Percentiles rank a stretch among this genome's conserved stretches.
Evolutionary conservation across 2,113 vertebrate species (phyloP).

Genomic region (Bungarus multicinctus): DNA sequence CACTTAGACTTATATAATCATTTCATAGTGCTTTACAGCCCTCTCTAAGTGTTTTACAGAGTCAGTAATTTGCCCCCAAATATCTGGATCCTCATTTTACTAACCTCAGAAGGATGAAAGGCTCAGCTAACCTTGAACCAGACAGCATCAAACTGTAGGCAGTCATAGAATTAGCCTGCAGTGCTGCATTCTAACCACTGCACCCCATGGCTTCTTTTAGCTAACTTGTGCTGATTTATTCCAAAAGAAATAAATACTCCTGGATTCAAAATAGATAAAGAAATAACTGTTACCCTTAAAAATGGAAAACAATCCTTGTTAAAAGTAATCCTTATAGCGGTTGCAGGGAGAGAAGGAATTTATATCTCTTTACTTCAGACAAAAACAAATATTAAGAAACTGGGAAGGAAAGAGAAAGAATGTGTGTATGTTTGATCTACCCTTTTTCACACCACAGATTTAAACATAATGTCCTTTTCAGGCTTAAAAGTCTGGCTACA

Average conservation of each 20-base stretch:
- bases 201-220: neutral
- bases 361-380: neutral
- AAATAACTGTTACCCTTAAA: neutral
- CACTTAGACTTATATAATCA: neutral
- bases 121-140: too few species aligned
- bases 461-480: neutral
- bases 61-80: too few species aligned
- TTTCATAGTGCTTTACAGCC: too few species aligned
- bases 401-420: neutral
- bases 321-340: neutral
- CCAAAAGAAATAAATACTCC: neutral
- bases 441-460: neutral
- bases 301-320: neutral
- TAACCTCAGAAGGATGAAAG: too few species aligned
- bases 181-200: neutral
- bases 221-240: neutral
- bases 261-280: neutral
- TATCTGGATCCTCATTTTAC: too few species aligned
- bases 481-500: neutral
- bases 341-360: neutral
- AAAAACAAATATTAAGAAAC: neutral
- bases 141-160: neutral
- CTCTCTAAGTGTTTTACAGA: too few species aligned
- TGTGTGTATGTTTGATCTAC: neutral
- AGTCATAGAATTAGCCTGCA: neutral